Conservation (phyloP, 2,113 vertebrate species). For the Rafetus swinhoei region DNA sequence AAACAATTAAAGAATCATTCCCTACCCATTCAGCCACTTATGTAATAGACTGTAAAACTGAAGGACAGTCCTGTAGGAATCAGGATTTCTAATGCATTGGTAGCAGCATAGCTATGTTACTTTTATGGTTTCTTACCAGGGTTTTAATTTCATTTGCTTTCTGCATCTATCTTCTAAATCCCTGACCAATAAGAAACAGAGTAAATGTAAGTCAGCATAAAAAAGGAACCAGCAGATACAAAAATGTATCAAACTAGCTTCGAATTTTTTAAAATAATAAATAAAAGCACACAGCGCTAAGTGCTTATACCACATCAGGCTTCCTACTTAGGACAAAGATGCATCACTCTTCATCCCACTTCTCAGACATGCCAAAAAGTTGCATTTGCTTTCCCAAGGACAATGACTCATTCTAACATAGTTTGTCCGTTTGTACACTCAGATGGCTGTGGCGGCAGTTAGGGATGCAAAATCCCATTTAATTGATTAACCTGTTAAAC, state of each 20-base stretch:
- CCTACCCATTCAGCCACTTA: not conserved
- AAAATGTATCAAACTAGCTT: fast-evolving
- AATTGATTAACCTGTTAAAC: too few species aligned
- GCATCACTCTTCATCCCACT: not conserved
- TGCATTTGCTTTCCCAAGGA: not conserved
- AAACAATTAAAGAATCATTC: constrained; percentile 16
- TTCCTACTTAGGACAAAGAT: not conserved
- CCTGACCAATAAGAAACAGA: constrained; percentile 1
- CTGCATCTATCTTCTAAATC: not conserved
- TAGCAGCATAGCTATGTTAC: not conserved
- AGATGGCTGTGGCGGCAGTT: not conserved
- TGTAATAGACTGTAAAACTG: not conserved
- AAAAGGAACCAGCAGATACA: not conserved
- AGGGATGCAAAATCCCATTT: too few species aligned
- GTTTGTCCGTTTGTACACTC: not conserved
- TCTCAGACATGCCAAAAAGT: not conserved
- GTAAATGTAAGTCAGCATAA: not conserved
- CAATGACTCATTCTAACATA: not conserved
- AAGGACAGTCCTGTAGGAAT: not conserved
- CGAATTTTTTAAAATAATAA: constrained; percentile 14
- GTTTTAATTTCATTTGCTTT: not conserved
- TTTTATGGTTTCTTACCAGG: not conserved
- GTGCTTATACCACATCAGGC: not conserved
- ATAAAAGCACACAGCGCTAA: not conserved
- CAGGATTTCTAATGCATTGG: not conserved